Evolutionary conservation across 2,888 invertebrate species (phyloP).

Genomic region (Ellobium chinense): DNA sequence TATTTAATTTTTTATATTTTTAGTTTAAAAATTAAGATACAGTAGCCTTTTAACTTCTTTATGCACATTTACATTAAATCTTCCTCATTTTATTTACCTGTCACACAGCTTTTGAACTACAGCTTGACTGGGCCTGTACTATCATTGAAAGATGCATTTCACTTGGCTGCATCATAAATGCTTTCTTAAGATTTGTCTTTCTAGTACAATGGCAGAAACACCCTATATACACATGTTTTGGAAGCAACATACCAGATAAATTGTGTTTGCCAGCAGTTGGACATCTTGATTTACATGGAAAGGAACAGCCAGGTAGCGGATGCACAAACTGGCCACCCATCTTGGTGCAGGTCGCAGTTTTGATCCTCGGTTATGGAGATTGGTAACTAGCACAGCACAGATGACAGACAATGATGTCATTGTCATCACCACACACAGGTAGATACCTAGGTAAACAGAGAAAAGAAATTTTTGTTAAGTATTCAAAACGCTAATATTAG

Average conservation of each 20-base stretch:
- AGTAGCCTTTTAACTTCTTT: no score
- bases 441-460: slow-evolving; percentile 78
- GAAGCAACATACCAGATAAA: slow-evolving; percentile 73
- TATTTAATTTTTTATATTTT: no score
- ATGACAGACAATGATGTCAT: slow-evolving; percentile 81
- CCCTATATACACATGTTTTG: no score
- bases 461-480: background rate
- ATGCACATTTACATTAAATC: no score
- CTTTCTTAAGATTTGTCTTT: no score
- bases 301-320: slow-evolving; percentile 67
- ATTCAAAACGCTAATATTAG: background rate
- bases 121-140: no score
- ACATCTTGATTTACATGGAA: slow-evolving; percentile 72
- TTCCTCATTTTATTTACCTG: no score
- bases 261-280: slow-evolving; percentile 66
- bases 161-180: no score
- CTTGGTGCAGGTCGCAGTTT: slow-evolving; percentile 71
- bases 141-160: no score
- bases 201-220: no score
- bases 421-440: slow-evolving; percentile 82
- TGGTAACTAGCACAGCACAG: slow-evolving; percentile 82
- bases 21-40: no score
- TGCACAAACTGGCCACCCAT: slow-evolving; percentile 69
- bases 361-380: slow-evolving; percentile 80
- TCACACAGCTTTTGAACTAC: no score